Percentiles rank a stretch among this genome's conserved stretches.
Evolutionary conservation across 2,113 vertebrate species (phyloP).

Genomic region (Noturus placidus): DNA sequence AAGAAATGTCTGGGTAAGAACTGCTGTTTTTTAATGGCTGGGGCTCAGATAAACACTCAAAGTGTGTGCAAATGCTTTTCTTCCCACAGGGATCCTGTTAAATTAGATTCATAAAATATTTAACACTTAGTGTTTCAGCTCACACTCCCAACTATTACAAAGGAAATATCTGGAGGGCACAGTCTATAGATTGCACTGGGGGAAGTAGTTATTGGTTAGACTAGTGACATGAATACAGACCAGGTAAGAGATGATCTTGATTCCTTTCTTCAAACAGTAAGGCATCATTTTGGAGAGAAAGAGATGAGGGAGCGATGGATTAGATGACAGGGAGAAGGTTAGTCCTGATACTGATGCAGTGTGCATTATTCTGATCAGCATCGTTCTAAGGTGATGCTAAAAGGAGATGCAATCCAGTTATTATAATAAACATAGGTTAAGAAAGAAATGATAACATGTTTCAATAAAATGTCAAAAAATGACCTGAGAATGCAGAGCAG

Average conservation of each 20-base stretch:
- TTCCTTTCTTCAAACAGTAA: slow-evolving; percentile 14
- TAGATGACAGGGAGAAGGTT: background rate
- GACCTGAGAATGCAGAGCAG: too few relatives aligned
- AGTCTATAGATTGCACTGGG: slow-evolving; percentile 22
- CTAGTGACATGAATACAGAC: slow-evolving; percentile 32
- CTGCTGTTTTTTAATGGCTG: too few relatives aligned
- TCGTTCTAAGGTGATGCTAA: background rate
- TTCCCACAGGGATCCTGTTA: slow-evolving; percentile 20
- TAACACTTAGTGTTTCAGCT: slow-evolving; percentile 22
- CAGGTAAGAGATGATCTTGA: slow-evolving; percentile 6
- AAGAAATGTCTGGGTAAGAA: background rate
- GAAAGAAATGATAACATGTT: background rate
- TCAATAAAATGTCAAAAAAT: background rate
- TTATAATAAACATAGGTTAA: background rate
- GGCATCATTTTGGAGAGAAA: background rate
- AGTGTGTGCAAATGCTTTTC: slow-evolving; percentile 22
- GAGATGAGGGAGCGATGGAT: background rate
- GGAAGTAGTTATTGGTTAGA: slow-evolving; percentile 27
- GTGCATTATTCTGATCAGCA: background rate
- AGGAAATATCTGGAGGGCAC: slow-evolving; percentile 38
- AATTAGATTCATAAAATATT: slow-evolving; percentile 47
- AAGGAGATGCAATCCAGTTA: background rate
- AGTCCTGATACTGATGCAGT: background rate
- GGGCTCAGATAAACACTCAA: background rate
- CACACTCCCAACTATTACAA: slow-evolving; percentile 14